These are phyloP conservation scores for Pseudoips prasinana DNA, from an alignment of 2,888 invertebrate species.

Conservation along the genomic window DNA sequence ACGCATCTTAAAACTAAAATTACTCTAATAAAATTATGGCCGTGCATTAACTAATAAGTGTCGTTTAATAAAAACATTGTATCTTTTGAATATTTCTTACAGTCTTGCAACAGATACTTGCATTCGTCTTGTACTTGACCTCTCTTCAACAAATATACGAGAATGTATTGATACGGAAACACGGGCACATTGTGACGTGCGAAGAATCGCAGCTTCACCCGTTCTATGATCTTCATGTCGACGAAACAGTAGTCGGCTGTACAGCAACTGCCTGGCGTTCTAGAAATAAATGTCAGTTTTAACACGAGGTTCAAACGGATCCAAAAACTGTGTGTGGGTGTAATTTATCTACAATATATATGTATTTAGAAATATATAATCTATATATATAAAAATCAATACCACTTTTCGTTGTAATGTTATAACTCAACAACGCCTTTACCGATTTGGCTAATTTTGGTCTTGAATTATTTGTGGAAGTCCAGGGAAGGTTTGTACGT, in stretches of 20 bases:
- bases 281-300: constrained; percentile 22
- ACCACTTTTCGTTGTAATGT: no score
- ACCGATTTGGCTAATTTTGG: no score
- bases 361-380: no score
- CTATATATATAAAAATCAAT: no score
- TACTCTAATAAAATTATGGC: no score
- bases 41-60: constrained; percentile 47
- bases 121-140: constrained; percentile 67
- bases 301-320: no score
- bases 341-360: no score
- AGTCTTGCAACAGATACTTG: constrained; percentile 71
- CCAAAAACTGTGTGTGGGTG: no score
- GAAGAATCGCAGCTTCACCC: constrained; percentile 70
- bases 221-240: constrained; percentile 74
- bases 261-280: constrained; percentile 75
- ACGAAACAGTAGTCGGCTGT: constrained; percentile 75
- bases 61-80: constrained; percentile 65
- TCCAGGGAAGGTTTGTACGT: no score
- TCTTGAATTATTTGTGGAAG: no score
- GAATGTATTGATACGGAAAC: constrained; percentile 72
- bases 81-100: constrained; percentile 55
- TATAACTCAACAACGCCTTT: no score
- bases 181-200: constrained; percentile 74
- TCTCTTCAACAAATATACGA: constrained; percentile 65
- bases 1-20: no score